Evolutionary conservation across 2,797 vertebrate species (phyloP), one percentile per base, ranked within the genome.

Genomic region (Setipinna tenuifilis): DNA sequence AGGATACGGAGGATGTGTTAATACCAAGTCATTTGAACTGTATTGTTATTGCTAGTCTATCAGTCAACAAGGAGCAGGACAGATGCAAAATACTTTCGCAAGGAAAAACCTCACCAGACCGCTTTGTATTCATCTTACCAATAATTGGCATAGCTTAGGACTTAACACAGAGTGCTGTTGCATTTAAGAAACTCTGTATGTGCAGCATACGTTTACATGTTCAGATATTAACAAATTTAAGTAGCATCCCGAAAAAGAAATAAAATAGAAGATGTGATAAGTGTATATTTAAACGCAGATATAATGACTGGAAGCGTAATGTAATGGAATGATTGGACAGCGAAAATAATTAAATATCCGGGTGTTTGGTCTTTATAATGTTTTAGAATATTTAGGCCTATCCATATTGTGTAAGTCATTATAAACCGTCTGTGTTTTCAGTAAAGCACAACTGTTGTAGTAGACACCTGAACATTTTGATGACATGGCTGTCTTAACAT

Each of bases 1-100:
- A 81, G 94, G 93, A 85, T 17, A 83, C 85, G 91, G 82, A 25
- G 59, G 87, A 88, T 88, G 81, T 85, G 92, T 91, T 91, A 90
- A 88, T 90, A 89, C 86, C 54, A 89, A 89, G 82, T 83, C 90
- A 82, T 89, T 87, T 84, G 86, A 85, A 54, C 85, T 87, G 14
- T 81, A 86, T 86, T 87, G 81, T 83, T 44, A 83, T 54, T 89
- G 75, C 83, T 59, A 89, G 87, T 89, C 86, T 88, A 5, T 84
- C 82, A 57, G 25, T 59, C 35, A 86, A 84, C 83, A 85, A 83
- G 85, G 71, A 41, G 16, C 35, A 78, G 17, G 71, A 2, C 31
- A 78, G 41, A 44, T 44, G 71, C 35, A 71, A 23, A 7, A 78
- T 78, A 44, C 35, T 41, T 41, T 41, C 71, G 17, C 71, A 78